Conservation (phyloP, 2,797 vertebrate species). For the Tympanoctomys barrerae region DNA sequence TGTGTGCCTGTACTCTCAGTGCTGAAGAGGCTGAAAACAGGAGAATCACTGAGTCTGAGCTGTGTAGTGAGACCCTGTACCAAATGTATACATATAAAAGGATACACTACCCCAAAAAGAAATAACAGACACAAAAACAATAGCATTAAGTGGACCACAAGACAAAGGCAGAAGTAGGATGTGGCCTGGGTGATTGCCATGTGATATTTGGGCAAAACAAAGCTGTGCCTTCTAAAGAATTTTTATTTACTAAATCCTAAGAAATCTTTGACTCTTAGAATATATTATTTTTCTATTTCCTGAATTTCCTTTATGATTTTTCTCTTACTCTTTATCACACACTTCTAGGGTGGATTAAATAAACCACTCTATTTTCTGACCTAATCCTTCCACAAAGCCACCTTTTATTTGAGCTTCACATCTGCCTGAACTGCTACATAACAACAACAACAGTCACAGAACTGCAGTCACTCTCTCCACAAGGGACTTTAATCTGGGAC, state of each 20-base stretch:
- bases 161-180: not conserved
- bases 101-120: no score
- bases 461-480: not conserved
- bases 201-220: not conserved
- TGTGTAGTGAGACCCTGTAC: no score
- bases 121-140: not conserved
- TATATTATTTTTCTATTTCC: not conserved
- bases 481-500: not conserved
- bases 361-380: not conserved
- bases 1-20: no score
- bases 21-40: no score
- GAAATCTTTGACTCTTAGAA: not conserved
- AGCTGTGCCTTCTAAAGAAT: not conserved
- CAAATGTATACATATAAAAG: no score
- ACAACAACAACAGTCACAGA: not conserved
- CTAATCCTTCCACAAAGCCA: not conserved
- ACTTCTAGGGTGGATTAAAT: not conserved
- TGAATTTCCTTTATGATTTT: not conserved
- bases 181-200: fast-evolving
- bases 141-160: not conserved
- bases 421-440: not conserved
- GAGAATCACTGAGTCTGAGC: no score
- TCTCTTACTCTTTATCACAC: not conserved
- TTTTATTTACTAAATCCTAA: not conserved
- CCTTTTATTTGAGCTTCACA: not conserved